phyloP scores from a whole-genome alignment of 2,797 vertebrate genomes.

The Lutjanus argentimaculatus region DNA sequence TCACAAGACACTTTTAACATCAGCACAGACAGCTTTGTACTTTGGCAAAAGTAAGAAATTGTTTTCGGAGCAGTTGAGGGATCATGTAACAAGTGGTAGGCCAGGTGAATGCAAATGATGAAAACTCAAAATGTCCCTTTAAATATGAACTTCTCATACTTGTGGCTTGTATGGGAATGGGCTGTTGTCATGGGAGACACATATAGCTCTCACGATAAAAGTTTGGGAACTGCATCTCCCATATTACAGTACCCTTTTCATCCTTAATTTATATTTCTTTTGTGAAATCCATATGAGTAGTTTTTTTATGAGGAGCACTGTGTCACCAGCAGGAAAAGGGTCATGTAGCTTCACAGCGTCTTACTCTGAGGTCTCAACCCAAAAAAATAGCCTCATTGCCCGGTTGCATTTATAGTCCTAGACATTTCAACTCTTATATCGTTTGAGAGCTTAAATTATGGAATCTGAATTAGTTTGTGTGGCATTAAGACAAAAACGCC shows the following conservation, averaged over 20 bases:
- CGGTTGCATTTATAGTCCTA: conserved; percentile 8
- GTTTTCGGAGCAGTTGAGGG: not conserved
- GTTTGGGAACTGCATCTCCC: conserved; percentile 5
- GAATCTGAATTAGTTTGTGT: conserved; percentile 27
- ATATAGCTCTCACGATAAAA: not conserved
- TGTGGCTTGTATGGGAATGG: not conserved
- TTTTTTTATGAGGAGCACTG: not conserved
- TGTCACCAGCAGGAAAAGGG: conserved; percentile 9
- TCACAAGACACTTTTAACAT: not conserved
- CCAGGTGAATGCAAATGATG: conserved; percentile 18
- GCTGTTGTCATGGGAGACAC: not conserved
- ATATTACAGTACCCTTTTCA: not conserved
- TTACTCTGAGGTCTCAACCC: not conserved
- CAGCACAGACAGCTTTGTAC: conserved; percentile 8
- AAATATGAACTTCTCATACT: not conserved
- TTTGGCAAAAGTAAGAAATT: conserved; percentile 2
- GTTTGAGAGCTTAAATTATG: conserved; percentile 22
- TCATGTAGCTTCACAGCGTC: not conserved
- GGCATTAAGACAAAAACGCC: conserved; percentile 12
- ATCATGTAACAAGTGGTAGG: not conserved
- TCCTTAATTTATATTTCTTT: conserved; percentile 12
- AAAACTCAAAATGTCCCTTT: conserved; percentile 13
- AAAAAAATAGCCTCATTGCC: conserved; percentile 16
- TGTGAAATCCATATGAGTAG: conserved; percentile 5
- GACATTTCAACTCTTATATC: no score